Base-by-base conservation (phyloP, 53 echinoderm and acorn worm species). In the Pentamera pediparva region DNA sequence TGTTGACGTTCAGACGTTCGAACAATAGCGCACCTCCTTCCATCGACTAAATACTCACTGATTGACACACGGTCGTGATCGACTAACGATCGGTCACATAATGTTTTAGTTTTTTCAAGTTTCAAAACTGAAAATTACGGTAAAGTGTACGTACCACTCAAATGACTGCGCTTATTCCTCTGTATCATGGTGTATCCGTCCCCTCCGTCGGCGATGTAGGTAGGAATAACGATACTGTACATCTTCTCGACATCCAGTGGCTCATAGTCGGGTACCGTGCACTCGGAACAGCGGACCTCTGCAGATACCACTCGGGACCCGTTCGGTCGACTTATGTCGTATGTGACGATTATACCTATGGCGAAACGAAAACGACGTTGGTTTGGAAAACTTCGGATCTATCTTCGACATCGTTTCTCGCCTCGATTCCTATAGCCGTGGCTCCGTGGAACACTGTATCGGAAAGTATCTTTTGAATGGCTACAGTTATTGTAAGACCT, bases 181-280 rank as follows among this genome's bases (percentile, higher is more conserved):
- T 57, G 13, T 33, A 98, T 78, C 74, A 98, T 70, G 2, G 58
- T 56, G 45, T 65, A 98, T 0, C 98, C 98, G 55, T 98, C 91
- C 4, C 98, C 91, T 31, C 98, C 98, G 18, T 45, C 13, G 2
- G 78, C 89, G 0, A 92, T 28, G 32, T 79, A 91, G 24, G 83
- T 79, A 39, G 74, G 74, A 28, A 81, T 77, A 13, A 91, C 59
- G 18, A 91, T 59, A 59, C 75, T 88, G 75, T 91, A 98, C 4
- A 78, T 55, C 15, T 60, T 64, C 0, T 98, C 74, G 0, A 36
- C 57, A 26, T 91, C 78, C 11, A 98, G 32, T 1, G 88, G 88
- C 26, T 65, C 81, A 56, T 81, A 98, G 1, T 77, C 70, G 2
- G 98, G 98, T 2, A 98, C 86, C 3, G 79, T 33, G 55, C 98